Base-by-base conservation (phyloP, 2,888 invertebrate genomes). In the Eupelmus urozonus region DNA sequence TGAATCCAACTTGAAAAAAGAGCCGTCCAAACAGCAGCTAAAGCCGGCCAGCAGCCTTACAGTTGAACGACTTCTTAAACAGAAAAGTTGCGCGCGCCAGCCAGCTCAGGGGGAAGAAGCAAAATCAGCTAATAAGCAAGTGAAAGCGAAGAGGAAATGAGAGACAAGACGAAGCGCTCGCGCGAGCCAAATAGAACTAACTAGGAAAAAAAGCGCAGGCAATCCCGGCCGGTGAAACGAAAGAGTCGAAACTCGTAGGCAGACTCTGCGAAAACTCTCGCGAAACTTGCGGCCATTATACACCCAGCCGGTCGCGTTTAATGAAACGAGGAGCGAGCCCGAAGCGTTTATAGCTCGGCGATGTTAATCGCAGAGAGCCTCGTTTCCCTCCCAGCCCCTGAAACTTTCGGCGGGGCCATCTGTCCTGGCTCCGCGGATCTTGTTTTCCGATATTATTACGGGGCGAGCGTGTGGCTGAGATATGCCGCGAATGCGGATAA, bases 101-200 rank as follows among this genome's bases (percentile, higher is more conserved):
- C n/a, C n/a, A n/a, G n/a, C n/a, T n/a, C n/a, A n/a, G n/a, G n/a
- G n/a, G n/a, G n/a, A n/a, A n/a, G n/a, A n/a, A 1, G 62, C 53
- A 69, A 69, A 75, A 67, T 75, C 55, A 53, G 69, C 62, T 69
- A 66, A 76, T 76, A 76, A 76, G 69, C 69, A 69, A 69, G 69
- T 45, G 60, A 60, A 53, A 67, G 53, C 51, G n/a, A 40, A 53
- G 63, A 72, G 55, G 57, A 65, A 73, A 65, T 29, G 63, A 73
- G 45, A 65, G 65, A 73, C 72, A 73, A 51, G 60, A 60, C 18
- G 20, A 71, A 34, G 20, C 60, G 49, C 42, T 53, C 23, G 51
- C 27, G n/a, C 9, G 34, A 34, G 34, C 9, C 9, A 34, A 9
- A 34, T 34, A 34, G 34, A 34, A 34, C 34, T 9, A 34, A 60